phyloP scores from a whole-genome alignment of 2,888 invertebrate genomes.

The Xestia sexstrigata region DNA sequence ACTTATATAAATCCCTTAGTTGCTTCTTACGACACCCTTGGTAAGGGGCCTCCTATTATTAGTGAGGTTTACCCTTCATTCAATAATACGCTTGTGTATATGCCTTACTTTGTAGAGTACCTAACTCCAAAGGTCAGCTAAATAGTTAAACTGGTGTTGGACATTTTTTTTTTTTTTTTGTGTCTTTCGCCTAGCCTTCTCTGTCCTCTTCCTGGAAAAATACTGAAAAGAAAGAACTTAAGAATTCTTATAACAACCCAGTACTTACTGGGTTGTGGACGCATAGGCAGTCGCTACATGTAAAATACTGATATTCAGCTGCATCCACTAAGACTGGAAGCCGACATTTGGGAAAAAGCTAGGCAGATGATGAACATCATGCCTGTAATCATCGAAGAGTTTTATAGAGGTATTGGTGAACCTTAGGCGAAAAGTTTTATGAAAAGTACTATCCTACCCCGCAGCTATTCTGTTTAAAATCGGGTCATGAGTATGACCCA shows the following conservation, averaged over 20 bases:
- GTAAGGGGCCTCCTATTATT: conserved; percentile 19
- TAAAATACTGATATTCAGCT: neutral
- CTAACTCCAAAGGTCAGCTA: neutral
- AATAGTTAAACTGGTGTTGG: neutral
- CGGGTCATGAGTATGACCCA: neutral
- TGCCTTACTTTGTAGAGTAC: neutral
- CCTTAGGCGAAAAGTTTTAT: neutral
- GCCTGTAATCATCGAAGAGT: neutral
- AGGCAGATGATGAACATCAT: neutral
- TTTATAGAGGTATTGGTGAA: no score
- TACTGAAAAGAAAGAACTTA: neutral
- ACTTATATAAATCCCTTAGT: conserved; percentile 58
- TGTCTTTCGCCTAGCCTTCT: no score
- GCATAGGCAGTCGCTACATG: neutral
- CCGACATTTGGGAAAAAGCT: neutral
- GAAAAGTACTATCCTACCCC: neutral
- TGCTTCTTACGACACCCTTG: conserved; percentile 46
- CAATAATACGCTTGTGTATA: neutral
- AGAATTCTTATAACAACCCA: neutral
- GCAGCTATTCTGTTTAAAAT: conserved; percentile 11
- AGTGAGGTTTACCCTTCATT: conserved; percentile 10
- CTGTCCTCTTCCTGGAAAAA: neutral
- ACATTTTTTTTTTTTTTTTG: neutral
- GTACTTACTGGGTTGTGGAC: neutral
- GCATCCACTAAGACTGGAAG: neutral